Conservation (phyloP, 2,113 vertebrate species). For the Edolisoma coerulescens region DNA sequence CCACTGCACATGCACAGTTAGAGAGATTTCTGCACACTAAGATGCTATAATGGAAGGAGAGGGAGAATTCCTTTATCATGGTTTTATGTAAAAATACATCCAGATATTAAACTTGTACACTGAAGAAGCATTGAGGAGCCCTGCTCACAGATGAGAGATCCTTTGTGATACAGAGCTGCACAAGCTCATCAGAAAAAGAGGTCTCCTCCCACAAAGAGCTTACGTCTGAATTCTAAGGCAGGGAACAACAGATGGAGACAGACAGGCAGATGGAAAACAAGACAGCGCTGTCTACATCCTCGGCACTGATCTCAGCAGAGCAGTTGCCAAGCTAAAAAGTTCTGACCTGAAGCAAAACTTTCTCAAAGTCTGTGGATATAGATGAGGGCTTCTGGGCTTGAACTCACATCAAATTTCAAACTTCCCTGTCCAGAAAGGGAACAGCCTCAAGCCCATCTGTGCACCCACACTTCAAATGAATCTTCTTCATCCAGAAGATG, state of each 20-base stretch:
- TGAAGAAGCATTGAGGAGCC: neutral
- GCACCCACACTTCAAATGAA: neutral
- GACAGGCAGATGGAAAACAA: slow-evolving; percentile 57
- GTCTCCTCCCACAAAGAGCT: slow-evolving; percentile 15
- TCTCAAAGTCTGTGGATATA: neutral
- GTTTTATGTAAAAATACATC: neutral
- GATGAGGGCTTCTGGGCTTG: neutral
- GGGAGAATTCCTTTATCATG: neutral
- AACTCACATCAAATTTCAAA: neutral
- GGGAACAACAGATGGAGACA: slow-evolving; percentile 59
- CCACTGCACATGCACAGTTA: neutral
- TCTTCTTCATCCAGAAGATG: neutral
- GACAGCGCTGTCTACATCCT: slow-evolving; percentile 40
- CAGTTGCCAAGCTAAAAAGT: slow-evolving; percentile 6
- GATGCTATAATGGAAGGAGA: neutral
- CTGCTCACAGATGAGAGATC: neutral
- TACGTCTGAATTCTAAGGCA: slow-evolving; percentile 5
- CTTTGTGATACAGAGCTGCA: neutral
- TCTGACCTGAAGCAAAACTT: slow-evolving; percentile 30
- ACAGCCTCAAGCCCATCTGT: neutral
- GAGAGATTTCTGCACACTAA: neutral
- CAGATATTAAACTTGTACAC: neutral
- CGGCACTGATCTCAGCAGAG: slow-evolving; percentile 3
- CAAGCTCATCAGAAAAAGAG: neutral
- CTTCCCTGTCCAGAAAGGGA: neutral